Evolutionary conservation across 2,797 vertebrate genomes (phyloP).

Genomic region (Sphenodon punctatus): DNA sequence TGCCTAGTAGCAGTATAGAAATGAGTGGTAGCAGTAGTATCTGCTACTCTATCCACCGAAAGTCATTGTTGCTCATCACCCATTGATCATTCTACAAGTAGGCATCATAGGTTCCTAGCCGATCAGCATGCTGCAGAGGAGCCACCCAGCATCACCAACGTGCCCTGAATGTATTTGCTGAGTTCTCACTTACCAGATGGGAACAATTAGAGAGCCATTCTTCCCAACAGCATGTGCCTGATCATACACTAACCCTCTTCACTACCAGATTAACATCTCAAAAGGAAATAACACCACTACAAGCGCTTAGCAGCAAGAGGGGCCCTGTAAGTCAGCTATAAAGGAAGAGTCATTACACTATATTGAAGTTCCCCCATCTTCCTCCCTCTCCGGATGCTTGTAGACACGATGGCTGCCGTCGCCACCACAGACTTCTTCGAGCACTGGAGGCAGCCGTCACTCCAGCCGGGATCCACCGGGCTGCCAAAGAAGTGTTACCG

Average conservation of each 20-base stretch:
- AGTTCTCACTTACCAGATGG: background rate
- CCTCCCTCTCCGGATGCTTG: background rate
- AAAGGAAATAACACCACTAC: background rate
- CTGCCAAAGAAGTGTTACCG: too few relatives aligned
- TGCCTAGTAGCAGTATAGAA: too few relatives aligned
- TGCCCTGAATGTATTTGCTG: background rate
- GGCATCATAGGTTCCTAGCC: background rate
- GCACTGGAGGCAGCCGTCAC: too few relatives aligned
- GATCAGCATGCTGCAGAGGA: background rate
- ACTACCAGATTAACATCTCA: constrained; percentile 1
- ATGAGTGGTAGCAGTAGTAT: too few relatives aligned
- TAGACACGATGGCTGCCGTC: too few relatives aligned
- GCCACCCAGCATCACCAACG: accelerated
- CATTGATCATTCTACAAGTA: background rate
- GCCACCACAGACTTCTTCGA: too few relatives aligned
- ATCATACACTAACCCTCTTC: background rate
- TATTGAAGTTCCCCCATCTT: background rate
- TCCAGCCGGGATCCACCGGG: too few relatives aligned
- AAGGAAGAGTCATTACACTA: background rate
- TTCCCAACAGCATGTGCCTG: background rate
- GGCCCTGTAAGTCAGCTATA: background rate
- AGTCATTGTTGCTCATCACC: background rate
- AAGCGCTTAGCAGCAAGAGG: background rate
- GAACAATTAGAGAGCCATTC: background rate
- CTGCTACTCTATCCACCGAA: background rate